A percentile compares a stretch with the other conserved stretches of the same genome.
Conservation (phyloP, 2,888 invertebrate species). For the Erannis defoliaria region DNA sequence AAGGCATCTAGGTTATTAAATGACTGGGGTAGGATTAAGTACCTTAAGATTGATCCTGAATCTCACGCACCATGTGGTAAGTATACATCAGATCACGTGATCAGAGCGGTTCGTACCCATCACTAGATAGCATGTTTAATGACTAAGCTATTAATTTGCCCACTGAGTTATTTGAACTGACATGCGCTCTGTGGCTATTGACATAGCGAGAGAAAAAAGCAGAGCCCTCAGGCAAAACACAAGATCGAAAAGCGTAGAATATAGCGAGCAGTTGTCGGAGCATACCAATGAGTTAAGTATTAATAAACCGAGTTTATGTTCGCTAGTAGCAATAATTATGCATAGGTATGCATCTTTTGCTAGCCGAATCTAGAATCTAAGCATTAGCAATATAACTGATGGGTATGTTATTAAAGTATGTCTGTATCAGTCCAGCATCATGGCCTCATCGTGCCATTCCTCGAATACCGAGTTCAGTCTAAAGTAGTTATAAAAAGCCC, state of each 20-base stretch:
- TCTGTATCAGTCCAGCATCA: constrained; percentile 18
- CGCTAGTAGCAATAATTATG: no score
- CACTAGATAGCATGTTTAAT: constrained; percentile 43
- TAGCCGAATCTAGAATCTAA: constrained; percentile 1
- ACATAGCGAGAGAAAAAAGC: constrained; percentile 12
- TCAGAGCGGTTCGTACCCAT: constrained; percentile 35
- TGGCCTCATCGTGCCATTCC: constrained; percentile 23
- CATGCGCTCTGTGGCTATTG: constrained; percentile 33
- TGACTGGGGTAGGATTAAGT: background rate
- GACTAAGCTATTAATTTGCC: constrained; percentile 37
- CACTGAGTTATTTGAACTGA: constrained; percentile 45
- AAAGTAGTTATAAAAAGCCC: constrained; percentile 29
- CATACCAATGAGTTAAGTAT: background rate
- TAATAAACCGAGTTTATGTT: background rate
- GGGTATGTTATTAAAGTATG: constrained; percentile 21
- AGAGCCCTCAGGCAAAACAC: background rate
- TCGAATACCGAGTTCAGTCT: constrained; percentile 31
- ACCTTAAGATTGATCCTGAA: background rate
- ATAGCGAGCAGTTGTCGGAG: background rate
- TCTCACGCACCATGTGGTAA: constrained; percentile 21
- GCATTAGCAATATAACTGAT: constrained; percentile 14
- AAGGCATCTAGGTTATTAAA: no score
- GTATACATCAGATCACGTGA: constrained; percentile 35
- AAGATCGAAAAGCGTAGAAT: background rate
- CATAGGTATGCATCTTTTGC: background rate